These are phyloP conservation scores for Hippoglossus hippoglossus DNA, from an alignment of 2,797 vertebrate genomes.

Conservation along the genomic window DNA sequence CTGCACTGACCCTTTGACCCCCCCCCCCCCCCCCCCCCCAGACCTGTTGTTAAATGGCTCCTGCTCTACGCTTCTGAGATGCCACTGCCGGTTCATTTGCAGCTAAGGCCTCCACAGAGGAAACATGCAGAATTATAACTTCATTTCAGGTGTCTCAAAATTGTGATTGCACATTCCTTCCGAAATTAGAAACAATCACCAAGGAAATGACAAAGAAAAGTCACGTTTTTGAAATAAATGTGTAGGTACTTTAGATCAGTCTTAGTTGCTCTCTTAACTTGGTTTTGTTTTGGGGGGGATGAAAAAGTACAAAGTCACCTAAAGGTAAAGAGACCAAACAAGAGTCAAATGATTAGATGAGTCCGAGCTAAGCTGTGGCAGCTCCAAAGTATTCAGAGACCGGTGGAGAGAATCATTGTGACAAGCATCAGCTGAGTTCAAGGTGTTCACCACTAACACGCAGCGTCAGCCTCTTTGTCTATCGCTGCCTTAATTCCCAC, in stretches of 20 bases:
- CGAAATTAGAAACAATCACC: neutral
- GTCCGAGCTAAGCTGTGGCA: constrained; percentile 46
- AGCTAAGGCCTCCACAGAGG: constrained; percentile 5
- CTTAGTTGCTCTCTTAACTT: neutral
- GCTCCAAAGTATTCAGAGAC: constrained; percentile 56
- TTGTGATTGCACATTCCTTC: too few species aligned
- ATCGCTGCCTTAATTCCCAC: constrained; percentile 68
- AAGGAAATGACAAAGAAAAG: too few species aligned
- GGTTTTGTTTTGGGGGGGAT: constrained; percentile 3
- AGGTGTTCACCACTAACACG: constrained; percentile 67
- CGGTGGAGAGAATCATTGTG: constrained; percentile 76
- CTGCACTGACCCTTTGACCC: constrained; percentile 56
- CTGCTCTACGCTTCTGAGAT: constrained; percentile 27
- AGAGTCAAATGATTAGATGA: constrained; percentile 40
- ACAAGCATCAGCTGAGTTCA: constrained; percentile 77
- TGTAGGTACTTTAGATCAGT: neutral
- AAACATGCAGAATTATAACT: constrained; percentile 14
- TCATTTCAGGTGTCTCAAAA: constrained; percentile 5
- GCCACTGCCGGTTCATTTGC: constrained; percentile 13
- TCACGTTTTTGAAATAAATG: neutral
- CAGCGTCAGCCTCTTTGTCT: constrained; percentile 80
- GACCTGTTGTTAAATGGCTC: constrained; percentile 37
- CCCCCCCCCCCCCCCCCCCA: constrained; percentile 20
- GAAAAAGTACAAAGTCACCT: constrained; percentile 33
- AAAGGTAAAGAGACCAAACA: constrained; percentile 33